phyloP scores from a whole-genome alignment of 2,888 invertebrate species.

The Mellilla xanthometata region DNA sequence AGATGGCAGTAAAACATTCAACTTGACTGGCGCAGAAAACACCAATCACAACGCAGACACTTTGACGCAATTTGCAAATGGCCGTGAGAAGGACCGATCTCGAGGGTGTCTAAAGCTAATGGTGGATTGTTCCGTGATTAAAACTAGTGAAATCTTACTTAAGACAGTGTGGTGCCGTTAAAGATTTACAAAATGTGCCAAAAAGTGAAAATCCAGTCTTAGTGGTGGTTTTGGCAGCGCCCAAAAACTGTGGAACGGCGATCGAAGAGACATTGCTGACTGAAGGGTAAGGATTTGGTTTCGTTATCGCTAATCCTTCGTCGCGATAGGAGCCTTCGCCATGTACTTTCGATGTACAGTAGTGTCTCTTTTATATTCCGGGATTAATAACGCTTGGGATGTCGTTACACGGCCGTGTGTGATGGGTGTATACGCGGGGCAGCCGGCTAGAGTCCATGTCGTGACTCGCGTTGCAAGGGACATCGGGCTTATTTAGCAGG shows the following conservation, averaged over 20 bases:
- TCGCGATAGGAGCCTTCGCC: slow-evolving; percentile 31
- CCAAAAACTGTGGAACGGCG: slow-evolving; percentile 71
- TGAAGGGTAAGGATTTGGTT: slow-evolving; percentile 76
- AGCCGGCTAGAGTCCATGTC: slow-evolving; percentile 38
- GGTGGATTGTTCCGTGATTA: slow-evolving; percentile 72
- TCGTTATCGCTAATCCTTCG: slow-evolving; percentile 46
- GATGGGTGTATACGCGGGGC: slow-evolving; percentile 48
- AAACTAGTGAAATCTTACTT: slow-evolving; percentile 66
- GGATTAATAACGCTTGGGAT: slow-evolving; percentile 13
- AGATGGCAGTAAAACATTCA: slow-evolving; percentile 54
- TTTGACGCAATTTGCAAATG: slow-evolving; percentile 84
- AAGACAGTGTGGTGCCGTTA: slow-evolving; percentile 73
- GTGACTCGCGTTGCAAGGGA: slow-evolving; percentile 39
- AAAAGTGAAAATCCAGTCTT: slow-evolving; percentile 79
- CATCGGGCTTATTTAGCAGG: slow-evolving; percentile 37
- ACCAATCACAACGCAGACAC: slow-evolving; percentile 74
- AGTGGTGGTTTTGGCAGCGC: slow-evolving; percentile 75
- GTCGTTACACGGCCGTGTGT: slow-evolving; percentile 11
- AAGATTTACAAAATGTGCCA: slow-evolving; percentile 78
- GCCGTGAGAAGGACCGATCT: slow-evolving; percentile 80
- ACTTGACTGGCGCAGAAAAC: slow-evolving; percentile 66
- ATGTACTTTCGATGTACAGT: slow-evolving; percentile 27
- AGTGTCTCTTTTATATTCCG: slow-evolving; percentile 17
- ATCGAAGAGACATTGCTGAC: slow-evolving; percentile 74
- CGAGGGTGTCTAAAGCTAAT: slow-evolving; percentile 74